Conservation (phyloP, 1,140 invertebrate genomes). For the Scaptodrosophila lebanonensis region DNA sequence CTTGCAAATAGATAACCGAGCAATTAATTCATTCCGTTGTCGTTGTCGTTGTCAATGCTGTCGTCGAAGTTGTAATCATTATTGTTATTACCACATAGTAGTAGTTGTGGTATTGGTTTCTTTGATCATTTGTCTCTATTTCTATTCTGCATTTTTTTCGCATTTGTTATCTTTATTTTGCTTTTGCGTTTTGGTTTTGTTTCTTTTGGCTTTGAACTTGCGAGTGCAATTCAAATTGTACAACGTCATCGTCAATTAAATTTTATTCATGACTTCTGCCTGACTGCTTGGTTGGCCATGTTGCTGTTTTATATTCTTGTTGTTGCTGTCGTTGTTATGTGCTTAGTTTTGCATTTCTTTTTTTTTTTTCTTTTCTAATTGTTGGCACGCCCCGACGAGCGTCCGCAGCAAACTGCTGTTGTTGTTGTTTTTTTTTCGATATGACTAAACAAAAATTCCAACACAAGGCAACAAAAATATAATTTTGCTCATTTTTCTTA, state of each 20-base stretch:
- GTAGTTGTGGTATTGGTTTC: no score
- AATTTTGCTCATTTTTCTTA: no score
- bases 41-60: no score
- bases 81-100: constrained; percentile 29
- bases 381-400: no score
- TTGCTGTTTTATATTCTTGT: no score
- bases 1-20: constrained; percentile 18
- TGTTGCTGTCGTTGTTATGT: no score
- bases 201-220: constrained; percentile 25
- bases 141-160: constrained; percentile 1
- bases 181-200: constrained; percentile 1
- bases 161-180: not conserved
- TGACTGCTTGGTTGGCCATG: no score
- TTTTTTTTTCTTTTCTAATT: not conserved
- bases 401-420: no score
- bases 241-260: constrained; percentile 30
- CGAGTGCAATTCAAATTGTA: constrained; percentile 25
- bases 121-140: not conserved
- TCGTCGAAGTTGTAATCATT: constrained; percentile 31
- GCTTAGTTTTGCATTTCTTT: not conserved
- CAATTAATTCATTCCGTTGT: constrained; percentile 40
- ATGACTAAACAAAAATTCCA: no score
- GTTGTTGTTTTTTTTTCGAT: no score
- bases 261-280: constrained; percentile 15
- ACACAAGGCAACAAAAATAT: no score